Evolutionary conservation across 2,888 invertebrate genomes (phyloP).

Genomic region (Reticulitermes lucifugus): DNA sequence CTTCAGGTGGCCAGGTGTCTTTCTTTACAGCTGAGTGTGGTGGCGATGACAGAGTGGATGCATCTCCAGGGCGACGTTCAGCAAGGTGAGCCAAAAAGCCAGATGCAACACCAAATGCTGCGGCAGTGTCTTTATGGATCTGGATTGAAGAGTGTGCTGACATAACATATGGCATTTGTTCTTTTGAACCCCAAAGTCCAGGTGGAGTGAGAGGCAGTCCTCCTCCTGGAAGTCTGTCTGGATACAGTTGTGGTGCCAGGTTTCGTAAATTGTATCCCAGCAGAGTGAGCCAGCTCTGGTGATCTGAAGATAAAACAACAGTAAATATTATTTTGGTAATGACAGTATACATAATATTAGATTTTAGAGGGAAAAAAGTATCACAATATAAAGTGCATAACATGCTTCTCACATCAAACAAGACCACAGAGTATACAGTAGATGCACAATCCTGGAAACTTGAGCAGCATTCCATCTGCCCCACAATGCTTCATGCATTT

Average conservation of each 20-base stretch:
- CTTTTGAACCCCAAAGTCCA: slow-evolving; percentile 25
- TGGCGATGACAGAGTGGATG: slow-evolving; percentile 66
- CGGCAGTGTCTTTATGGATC: slow-evolving; percentile 34
- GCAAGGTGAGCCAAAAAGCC: slow-evolving; percentile 86
- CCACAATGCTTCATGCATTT: too few relatives aligned
- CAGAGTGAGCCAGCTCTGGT: slow-evolving; percentile 85
- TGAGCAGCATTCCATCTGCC: too few relatives aligned
- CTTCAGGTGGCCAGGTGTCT: slow-evolving; percentile 72
- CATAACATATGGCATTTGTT: slow-evolving; percentile 51
- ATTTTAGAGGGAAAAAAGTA: too few relatives aligned
- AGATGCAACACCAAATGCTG: slow-evolving; percentile 77
- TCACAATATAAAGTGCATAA: too few relatives aligned
- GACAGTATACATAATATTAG: too few relatives aligned
- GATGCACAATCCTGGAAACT: too few relatives aligned
- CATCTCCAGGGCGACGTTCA: slow-evolving; percentile 80
- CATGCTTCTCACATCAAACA: too few relatives aligned
- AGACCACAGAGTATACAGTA: too few relatives aligned
- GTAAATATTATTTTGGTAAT: too few relatives aligned
- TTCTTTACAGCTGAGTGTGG: slow-evolving; percentile 84
- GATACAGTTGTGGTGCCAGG: slow-evolving; percentile 87
- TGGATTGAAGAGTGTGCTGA: slow-evolving; percentile 48
- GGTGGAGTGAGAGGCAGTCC: slow-evolving; percentile 55
- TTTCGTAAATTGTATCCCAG: slow-evolving; percentile 89
- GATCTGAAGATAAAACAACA: slow-evolving; percentile 71
- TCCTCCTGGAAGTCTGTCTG: slow-evolving; percentile 70